These are phyloP conservation scores for Spondyliosoma cantharus DNA, from an alignment of 2,797 vertebrate genomes.

Conservation along the genomic window DNA sequence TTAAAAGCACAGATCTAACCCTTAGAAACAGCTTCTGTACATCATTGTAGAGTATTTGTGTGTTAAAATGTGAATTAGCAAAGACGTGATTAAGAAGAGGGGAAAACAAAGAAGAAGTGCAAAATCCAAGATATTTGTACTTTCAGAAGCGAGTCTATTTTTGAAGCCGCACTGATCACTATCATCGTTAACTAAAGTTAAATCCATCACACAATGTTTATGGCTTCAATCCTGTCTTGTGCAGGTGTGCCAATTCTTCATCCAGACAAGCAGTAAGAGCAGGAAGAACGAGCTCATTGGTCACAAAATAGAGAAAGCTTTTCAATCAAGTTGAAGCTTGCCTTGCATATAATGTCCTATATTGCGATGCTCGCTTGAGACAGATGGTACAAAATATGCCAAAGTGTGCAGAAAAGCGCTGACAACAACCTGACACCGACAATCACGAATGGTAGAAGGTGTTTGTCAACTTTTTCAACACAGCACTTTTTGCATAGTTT, in stretches of 20 bases:
- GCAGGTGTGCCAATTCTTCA: constrained; percentile 52
- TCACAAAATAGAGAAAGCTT: constrained; percentile 47
- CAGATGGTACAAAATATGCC: constrained; percentile 62
- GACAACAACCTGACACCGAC: constrained; percentile 55
- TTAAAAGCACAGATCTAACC: not conserved
- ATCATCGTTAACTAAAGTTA: constrained; percentile 49
- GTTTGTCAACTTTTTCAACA: constrained; percentile 50
- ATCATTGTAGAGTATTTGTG: constrained; percentile 1
- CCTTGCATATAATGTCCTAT: constrained; percentile 41
- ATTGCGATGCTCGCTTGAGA: constrained; percentile 62
- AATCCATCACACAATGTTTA: constrained; percentile 52
- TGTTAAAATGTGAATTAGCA: constrained; percentile 10
- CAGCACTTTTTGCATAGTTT: constrained; percentile 41
- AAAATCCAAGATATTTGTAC: constrained; percentile 9
- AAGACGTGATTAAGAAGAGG: not conserved
- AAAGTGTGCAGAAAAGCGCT: constrained; percentile 60
- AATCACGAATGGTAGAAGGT: constrained; percentile 36
- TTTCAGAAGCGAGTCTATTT: constrained; percentile 9
- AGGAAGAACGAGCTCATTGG: constrained; percentile 57
- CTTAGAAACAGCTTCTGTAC: constrained; percentile 12
- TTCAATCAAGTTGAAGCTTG: constrained; percentile 52
- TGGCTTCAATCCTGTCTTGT: constrained; percentile 39
- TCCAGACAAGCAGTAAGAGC: constrained; percentile 36
- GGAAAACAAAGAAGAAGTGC: not conserved
- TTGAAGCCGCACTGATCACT: constrained; percentile 12